A percentile compares a stretch with the other conserved stretches of the same genome.
These are phyloP conservation scores for Epinephelus coioides DNA, from an alignment of 2,797 vertebrate species.

Conservation along the genomic window DNA sequence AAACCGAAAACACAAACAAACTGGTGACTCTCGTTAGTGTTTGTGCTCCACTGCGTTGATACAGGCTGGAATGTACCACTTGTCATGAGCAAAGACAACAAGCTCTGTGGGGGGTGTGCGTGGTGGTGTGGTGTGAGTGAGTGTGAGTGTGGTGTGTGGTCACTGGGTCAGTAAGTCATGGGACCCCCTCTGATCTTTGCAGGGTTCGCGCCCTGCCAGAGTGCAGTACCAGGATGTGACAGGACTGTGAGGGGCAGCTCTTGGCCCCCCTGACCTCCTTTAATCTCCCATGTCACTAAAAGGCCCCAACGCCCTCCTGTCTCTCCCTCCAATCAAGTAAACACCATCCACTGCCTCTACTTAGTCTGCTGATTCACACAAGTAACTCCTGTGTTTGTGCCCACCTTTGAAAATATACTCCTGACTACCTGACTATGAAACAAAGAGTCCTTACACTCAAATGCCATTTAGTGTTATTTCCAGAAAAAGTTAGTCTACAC, in stretches of 20 bases:
- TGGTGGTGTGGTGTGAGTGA: constrained; percentile 4
- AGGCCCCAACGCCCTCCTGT: constrained; percentile 10
- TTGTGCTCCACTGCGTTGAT: constrained; percentile 51
- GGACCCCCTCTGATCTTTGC: constrained; percentile 69
- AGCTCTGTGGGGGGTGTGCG: background rate
- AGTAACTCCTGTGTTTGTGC: background rate
- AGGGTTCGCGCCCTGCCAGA: constrained; percentile 24
- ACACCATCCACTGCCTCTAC: background rate
- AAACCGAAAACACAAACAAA: background rate
- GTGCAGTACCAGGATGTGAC: constrained; percentile 67
- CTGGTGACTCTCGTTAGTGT: background rate
- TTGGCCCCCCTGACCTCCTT: constrained; percentile 45
- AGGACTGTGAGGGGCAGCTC: constrained; percentile 35
- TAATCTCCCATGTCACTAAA: constrained; percentile 62
- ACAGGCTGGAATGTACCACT: constrained; percentile 67
- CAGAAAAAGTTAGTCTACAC: background rate
- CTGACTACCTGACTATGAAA: background rate
- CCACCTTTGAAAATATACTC: background rate
- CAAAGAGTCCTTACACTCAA: background rate
- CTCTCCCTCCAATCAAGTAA: constrained; percentile 12
- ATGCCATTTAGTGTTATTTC: background rate
- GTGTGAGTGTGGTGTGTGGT: constrained; percentile 25
- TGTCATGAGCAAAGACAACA: constrained; percentile 52
- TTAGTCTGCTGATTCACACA: background rate
- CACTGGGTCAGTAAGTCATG: constrained; percentile 77